These are phyloP conservation scores for Ptychobarbus kaznakovi DNA, from an alignment of 2,797 vertebrate species.

Conservation along the genomic window DNA sequence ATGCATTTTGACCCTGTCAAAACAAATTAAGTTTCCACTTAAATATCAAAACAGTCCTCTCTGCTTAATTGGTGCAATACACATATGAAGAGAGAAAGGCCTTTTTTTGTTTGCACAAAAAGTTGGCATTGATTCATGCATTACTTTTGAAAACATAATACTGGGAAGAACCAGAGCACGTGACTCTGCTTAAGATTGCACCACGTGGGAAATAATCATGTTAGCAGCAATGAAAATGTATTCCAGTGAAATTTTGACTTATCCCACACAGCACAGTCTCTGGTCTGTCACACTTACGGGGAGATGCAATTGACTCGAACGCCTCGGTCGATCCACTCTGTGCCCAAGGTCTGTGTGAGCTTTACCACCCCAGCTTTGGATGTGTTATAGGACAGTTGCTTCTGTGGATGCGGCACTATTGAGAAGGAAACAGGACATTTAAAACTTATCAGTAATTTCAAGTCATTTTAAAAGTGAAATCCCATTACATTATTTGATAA, in stretches of 20 bases:
- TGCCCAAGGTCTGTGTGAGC: constrained; percentile 83
- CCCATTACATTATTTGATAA: not conserved
- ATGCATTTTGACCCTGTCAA: constrained; percentile 51
- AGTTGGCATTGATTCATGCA: constrained; percentile 22
- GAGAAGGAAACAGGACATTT: constrained; percentile 6
- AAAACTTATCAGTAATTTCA: not conserved
- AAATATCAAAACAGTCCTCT: constrained; percentile 36
- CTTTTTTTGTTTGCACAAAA: constrained; percentile 23
- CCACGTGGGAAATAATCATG: constrained; percentile 23
- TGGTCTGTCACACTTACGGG: constrained; percentile 75
- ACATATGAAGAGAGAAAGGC: constrained; percentile 16
- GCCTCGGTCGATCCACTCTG: constrained; percentile 83
- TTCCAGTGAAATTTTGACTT: constrained; percentile 15
- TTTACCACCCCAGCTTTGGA: constrained; percentile 86
- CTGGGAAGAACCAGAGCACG: not conserved
- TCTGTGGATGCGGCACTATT: constrained; percentile 82
- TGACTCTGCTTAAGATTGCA: constrained; percentile 23
- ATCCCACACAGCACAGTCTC: not conserved
- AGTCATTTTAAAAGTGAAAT: not conserved
- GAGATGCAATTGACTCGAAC: constrained; percentile 84
- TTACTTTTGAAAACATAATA: constrained; percentile 30
- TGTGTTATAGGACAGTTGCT: constrained; percentile 83
- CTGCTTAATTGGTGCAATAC: constrained; percentile 35
- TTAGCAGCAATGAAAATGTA: constrained; percentile 11
- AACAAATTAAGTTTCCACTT: constrained; percentile 55